Percentiles rank a stretch among this genome's conserved stretches.
phyloP scores from a whole-genome alignment of 2,797 vertebrate species.

The Selene dorsalis region DNA sequence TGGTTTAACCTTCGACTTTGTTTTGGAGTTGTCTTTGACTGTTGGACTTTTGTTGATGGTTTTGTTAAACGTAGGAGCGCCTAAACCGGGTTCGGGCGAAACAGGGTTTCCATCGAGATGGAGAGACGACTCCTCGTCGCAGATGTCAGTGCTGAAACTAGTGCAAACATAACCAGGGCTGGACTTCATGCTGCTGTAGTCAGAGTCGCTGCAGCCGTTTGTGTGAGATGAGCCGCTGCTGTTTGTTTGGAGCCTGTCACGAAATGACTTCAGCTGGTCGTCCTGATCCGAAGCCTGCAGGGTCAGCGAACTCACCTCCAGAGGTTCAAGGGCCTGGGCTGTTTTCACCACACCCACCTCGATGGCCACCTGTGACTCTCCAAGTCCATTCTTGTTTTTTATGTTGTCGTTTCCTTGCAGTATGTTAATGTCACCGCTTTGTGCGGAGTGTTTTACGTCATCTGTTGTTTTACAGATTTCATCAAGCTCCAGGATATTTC shows the following conservation, averaged over 20 bases:
- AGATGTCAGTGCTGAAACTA: slow-evolving; percentile 27
- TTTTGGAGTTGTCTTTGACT: rapidly evolving
- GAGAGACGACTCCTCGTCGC: not conserved
- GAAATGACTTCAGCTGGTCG: not conserved
- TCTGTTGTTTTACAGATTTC: slow-evolving; percentile 26
- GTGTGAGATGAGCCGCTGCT: slow-evolving; percentile 6
- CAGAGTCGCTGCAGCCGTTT: slow-evolving; percentile 26
- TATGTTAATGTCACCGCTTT: not conserved
- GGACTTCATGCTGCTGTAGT: slow-evolving; percentile 50
- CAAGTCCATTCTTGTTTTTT: not conserved
- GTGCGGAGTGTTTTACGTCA: not conserved
- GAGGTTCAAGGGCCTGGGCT: slow-evolving; percentile 42
- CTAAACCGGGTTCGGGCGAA: not conserved
- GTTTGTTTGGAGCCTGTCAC: slow-evolving; percentile 13
- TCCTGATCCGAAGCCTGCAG: not conserved
- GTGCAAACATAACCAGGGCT: slow-evolving; percentile 12
- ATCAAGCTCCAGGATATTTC: slow-evolving; percentile 50
- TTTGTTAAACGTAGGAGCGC: not conserved
- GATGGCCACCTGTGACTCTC: slow-evolving; percentile 24
- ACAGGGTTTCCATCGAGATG: not conserved
- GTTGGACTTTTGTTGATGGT: not conserved
- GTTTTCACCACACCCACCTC: slow-evolving; percentile 71
- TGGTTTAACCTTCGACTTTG: not conserved
- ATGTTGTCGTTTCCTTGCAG: not conserved
- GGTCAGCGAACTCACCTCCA: slow-evolving; percentile 19